Conservation (phyloP, 1,140 invertebrate species). For the Pseudoatta argentina region DNA sequence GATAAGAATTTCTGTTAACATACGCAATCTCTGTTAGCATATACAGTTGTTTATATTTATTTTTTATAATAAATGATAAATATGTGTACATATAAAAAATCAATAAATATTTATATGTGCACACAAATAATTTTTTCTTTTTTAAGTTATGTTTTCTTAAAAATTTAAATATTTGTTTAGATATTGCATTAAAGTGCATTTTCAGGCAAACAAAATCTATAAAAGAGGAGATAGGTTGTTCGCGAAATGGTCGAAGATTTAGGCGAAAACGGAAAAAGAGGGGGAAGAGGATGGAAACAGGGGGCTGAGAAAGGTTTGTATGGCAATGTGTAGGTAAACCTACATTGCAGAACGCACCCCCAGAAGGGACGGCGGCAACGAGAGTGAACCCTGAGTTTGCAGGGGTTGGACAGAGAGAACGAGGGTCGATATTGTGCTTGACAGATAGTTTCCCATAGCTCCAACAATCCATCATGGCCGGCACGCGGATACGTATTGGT, state of each 20-base stretch:
- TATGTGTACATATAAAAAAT: neutral
- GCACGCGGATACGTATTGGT: slow-evolving; percentile 84
- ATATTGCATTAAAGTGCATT: slow-evolving; percentile 26
- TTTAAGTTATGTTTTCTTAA: neutral
- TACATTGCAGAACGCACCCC: slow-evolving; percentile 70
- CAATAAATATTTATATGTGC: neutral
- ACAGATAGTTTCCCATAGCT: slow-evolving; percentile 87
- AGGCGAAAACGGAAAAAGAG: slow-evolving; percentile 70
- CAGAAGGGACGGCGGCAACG: slow-evolving; percentile 77
- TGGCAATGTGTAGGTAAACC: slow-evolving; percentile 70
- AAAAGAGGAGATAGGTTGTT: slow-evolving; percentile 69
- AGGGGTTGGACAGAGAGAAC: slow-evolving; percentile 82
- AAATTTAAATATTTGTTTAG: slow-evolving; percentile 14
- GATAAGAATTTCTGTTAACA: no score
- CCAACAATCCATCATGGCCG: slow-evolving; percentile 85
- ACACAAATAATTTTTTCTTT: neutral
- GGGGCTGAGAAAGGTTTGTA: slow-evolving; percentile 66
- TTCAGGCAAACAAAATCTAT: slow-evolving; percentile 68
- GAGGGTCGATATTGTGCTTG: slow-evolving; percentile 87
- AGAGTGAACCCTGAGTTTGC: slow-evolving; percentile 77
- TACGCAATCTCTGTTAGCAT: neutral
- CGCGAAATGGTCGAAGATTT: slow-evolving; percentile 78
- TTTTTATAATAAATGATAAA: neutral
- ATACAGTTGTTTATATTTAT: neutral
- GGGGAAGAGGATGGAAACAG: slow-evolving; percentile 50